Percentiles rank a stretch among this genome's conserved stretches.
These are phyloP conservation scores for Sibirionetta formosa DNA, from an alignment of 2,797 vertebrate species.

Conservation along the genomic window DNA sequence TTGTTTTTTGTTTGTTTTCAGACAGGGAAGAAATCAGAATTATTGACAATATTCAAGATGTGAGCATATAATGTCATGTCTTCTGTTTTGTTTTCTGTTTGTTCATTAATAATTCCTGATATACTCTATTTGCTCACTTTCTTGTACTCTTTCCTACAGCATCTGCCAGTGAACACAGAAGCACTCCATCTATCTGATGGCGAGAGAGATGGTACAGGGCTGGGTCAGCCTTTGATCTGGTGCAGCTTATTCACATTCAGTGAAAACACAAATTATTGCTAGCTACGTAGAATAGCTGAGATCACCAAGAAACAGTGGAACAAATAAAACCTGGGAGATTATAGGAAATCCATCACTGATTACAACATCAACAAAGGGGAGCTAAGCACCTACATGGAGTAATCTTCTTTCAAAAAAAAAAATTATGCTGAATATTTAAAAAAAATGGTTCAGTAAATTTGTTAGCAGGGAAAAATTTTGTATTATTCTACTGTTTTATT, in stretches of 20 bases:
- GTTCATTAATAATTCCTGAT: conserved; percentile 18
- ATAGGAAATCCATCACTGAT: neutral
- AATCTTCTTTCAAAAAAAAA: neutral
- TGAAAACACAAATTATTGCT: conserved; percentile 18
- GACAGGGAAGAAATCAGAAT: neutral
- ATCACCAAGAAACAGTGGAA: neutral
- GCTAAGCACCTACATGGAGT: neutral
- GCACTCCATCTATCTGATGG: neutral
- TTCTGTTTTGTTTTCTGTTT: neutral
- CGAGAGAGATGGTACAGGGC: neutral
- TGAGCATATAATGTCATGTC: neutral
- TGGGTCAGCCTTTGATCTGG: conserved; percentile 29
- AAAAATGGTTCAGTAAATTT: neutral
- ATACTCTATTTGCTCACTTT: conserved; percentile 12
- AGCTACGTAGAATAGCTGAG: neutral
- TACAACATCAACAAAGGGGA: neutral
- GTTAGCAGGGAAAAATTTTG: neutral
- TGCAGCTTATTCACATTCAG: neutral
- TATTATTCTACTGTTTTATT: neutral
- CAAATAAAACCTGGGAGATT: neutral
- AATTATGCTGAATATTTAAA: neutral
- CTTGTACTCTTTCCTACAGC: neutral
- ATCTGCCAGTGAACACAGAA: neutral
- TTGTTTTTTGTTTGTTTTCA: neutral
- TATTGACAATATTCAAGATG: neutral